phyloP scores from a whole-genome alignment of 1,140 invertebrate species.

The Piezodorus guildinii region DNA sequence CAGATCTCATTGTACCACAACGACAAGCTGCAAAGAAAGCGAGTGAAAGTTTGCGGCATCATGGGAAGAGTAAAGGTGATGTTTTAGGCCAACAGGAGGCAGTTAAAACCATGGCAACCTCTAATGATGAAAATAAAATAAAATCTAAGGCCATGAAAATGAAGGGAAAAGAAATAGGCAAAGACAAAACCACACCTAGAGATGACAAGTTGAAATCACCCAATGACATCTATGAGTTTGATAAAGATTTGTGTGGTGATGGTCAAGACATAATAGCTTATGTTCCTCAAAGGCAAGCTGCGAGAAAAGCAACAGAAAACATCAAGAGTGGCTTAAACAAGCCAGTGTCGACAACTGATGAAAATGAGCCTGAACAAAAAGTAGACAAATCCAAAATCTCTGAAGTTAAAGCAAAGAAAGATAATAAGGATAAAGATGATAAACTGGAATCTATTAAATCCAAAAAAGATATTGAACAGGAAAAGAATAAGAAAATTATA shows the following conservation, averaged over 20 bases:
- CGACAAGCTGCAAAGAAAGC: conserved; percentile 82
- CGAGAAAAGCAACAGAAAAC: conserved; percentile 77
- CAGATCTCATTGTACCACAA: conserved; percentile 79
- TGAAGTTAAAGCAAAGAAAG: conserved; percentile 23
- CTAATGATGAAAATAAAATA: conserved; percentile 30
- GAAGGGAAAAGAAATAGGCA: conserved; percentile 24
- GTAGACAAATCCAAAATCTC: conserved; percentile 13
- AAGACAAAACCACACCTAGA: conserved; percentile 26
- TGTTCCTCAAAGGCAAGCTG: conserved; percentile 79
- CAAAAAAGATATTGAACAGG: conserved; percentile 28
- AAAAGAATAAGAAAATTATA: conserved; percentile 24
- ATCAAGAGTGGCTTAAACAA: conserved; percentile 65
- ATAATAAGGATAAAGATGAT: not conserved
- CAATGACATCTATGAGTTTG: conserved; percentile 47
- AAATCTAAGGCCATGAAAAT: conserved; percentile 34
- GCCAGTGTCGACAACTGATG: conserved; percentile 18
- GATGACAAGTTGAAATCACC: conserved; percentile 24
- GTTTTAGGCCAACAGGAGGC: conserved; percentile 27
- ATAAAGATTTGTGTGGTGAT: conserved; percentile 44
- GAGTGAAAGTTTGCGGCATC: conserved; percentile 63
- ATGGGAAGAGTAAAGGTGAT: conserved; percentile 28
- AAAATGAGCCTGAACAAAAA: conserved; percentile 32
- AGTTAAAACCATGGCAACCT: conserved; percentile 31
- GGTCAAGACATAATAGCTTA: conserved; percentile 63
- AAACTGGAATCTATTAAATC: conserved; percentile 21